Evolutionary conservation across 2,797 vertebrate species (phyloP).

Genomic region (Euphonia xanthogaster): DNA sequence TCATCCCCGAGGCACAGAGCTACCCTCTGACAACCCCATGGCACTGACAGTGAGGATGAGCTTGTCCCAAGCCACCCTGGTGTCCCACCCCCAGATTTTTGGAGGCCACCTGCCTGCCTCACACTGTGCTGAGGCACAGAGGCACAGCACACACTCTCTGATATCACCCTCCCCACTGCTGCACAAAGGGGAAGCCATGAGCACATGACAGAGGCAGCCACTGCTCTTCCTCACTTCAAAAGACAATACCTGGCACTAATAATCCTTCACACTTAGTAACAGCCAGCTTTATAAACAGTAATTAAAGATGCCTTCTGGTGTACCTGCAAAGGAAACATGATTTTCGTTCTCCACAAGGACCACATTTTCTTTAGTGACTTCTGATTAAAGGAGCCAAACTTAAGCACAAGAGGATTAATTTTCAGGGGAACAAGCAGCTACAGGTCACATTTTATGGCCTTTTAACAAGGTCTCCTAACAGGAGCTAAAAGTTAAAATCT

Average conservation of each 20-base stretch:
- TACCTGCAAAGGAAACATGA: constrained; percentile 1
- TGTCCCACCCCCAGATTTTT: not conserved
- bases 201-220: not conserved
- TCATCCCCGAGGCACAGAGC: not conserved
- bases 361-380: not conserved
- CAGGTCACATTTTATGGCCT: not conserved
- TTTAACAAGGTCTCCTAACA: not conserved
- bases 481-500: not conserved
- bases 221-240: constrained; percentile 34
- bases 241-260: not conserved
- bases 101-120: not conserved
- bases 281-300: constrained; percentile 28
- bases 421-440: not conserved
- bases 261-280: not conserved
- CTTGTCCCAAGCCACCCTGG: not conserved
- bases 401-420: constrained; percentile 5
- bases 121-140: not conserved
- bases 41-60: not conserved
- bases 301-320: constrained; percentile 28
- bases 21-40: not conserved
- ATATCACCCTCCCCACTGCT: not conserved
- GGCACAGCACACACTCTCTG: not conserved
- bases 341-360: not conserved
- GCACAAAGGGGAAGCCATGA: not conserved
- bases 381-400: not conserved